Percentiles rank a stretch among this genome's conserved stretches.
phyloP scores from a whole-genome alignment of 2,797 vertebrate species.

The Pantherophis alleghaniensis region DNA sequence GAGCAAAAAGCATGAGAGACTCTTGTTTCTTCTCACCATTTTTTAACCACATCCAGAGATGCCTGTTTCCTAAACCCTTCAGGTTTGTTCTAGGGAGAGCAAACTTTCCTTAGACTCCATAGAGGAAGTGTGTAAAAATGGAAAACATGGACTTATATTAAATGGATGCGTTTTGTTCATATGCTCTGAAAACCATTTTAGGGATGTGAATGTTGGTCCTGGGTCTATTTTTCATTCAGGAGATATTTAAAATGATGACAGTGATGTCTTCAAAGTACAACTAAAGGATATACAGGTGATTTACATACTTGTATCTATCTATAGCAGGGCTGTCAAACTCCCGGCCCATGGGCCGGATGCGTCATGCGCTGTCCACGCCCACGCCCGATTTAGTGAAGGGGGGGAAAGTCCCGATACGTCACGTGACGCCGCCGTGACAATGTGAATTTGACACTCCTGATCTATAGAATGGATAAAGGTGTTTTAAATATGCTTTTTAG shows the following conservation, averaged over 20 bases:
- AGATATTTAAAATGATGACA: background rate
- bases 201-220: constrained; percentile 1
- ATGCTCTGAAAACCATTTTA: constrained; percentile 24
- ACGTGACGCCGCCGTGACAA: too few relatives aligned
- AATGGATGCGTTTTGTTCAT: background rate
- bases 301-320: background rate
- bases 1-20: background rate
- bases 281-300: background rate
- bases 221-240: background rate
- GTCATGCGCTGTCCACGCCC: too few relatives aligned
- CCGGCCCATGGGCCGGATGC: too few relatives aligned
- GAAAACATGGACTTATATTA: background rate
- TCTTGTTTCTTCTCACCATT: background rate
- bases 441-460: too few relatives aligned
- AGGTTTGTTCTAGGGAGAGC: background rate
- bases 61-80: background rate
- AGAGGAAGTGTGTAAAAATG: background rate
- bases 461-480: background rate
- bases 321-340: background rate
- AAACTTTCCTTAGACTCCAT: background rate
- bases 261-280: background rate
- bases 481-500: background rate
- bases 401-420: too few relatives aligned
- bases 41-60: background rate
- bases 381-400: too few relatives aligned